Evolutionary conservation across 2,888 invertebrate genomes (phyloP).

Genomic region (Rhaphigaster nebulosa): DNA sequence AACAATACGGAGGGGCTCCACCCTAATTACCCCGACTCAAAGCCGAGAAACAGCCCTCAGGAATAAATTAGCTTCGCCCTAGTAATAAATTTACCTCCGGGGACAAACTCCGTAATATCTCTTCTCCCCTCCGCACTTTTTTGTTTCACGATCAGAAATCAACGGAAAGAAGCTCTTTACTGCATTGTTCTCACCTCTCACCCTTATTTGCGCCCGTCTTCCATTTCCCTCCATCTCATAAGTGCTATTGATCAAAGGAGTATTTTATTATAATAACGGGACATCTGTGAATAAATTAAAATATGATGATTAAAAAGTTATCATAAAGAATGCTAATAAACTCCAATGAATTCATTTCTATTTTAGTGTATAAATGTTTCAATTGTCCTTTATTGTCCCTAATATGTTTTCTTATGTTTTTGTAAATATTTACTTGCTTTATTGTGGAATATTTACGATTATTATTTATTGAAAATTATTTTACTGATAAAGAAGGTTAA

Average conservation of each 20-base stretch:
- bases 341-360: too few relatives aligned
- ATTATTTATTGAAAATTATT: too few relatives aligned
- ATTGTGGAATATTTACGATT: too few relatives aligned
- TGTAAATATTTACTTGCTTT: too few relatives aligned
- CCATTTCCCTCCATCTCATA: neutral
- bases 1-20: conserved; percentile 7
- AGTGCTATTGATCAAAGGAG: neutral
- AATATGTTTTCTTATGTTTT: too few relatives aligned
- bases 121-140: conserved; percentile 5
- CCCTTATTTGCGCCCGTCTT: neutral
- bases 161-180: neutral
- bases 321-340: too few relatives aligned
- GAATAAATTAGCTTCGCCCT: conserved; percentile 49
- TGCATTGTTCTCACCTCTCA: neutral
- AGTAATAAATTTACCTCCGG: conserved; percentile 53
- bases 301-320: too few relatives aligned
- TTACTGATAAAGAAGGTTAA: too few relatives aligned
- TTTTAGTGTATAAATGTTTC: too few relatives aligned
- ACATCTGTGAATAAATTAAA: too few relatives aligned
- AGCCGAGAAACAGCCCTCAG: conserved; percentile 56
- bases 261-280: neutral
- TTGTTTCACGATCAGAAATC: conserved; percentile 51
- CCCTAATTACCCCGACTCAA: conserved; percentile 46
- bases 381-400: too few relatives aligned
- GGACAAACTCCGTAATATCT: conserved; percentile 38